Conservation (phyloP, 1,140 invertebrate species). For the Leptopilina clavipes region DNA sequence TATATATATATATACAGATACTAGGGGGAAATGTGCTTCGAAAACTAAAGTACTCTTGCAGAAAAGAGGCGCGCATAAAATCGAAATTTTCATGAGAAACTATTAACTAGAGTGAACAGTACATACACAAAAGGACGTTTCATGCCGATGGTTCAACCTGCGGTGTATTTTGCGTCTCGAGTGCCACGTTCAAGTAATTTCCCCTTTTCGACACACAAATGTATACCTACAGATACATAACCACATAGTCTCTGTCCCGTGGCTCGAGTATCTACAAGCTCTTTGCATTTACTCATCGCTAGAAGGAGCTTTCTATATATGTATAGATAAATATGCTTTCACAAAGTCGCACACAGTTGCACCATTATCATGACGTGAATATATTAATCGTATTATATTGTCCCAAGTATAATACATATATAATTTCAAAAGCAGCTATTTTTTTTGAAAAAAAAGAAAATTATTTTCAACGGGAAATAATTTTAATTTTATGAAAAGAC, state of each 20-base stretch:
- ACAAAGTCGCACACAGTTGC: neutral
- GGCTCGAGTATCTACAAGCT: conserved; percentile 10
- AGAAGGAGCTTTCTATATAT: neutral
- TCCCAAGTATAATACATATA: no score
- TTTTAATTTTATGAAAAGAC: no score
- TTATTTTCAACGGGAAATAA: no score
- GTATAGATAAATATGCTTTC: conserved; percentile 4
- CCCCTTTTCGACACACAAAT: conserved; percentile 29
- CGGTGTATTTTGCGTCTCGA: conserved; percentile 11
- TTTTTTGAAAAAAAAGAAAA: no score
- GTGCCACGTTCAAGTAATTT: conserved; percentile 32
- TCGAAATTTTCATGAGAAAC: conserved; percentile 2
- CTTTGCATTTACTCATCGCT: conserved; percentile 7
- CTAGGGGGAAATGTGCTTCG: no score
- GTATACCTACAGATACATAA: neutral
- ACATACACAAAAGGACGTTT: neutral
- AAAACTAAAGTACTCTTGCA: no score
- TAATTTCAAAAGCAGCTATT: no score
- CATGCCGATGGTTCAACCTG: neutral
- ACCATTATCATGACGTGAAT: neutral
- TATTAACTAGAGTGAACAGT: neutral
- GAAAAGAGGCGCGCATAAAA: neutral
- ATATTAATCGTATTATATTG: neutral
- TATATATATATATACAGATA: no score
- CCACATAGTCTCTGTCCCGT: conserved; percentile 10